A percentile compares a stretch with the other conserved stretches of the same genome.
Evolutionary conservation across 2,888 invertebrate species (phyloP).

Genomic region (Hyposoter didymator): DNA sequence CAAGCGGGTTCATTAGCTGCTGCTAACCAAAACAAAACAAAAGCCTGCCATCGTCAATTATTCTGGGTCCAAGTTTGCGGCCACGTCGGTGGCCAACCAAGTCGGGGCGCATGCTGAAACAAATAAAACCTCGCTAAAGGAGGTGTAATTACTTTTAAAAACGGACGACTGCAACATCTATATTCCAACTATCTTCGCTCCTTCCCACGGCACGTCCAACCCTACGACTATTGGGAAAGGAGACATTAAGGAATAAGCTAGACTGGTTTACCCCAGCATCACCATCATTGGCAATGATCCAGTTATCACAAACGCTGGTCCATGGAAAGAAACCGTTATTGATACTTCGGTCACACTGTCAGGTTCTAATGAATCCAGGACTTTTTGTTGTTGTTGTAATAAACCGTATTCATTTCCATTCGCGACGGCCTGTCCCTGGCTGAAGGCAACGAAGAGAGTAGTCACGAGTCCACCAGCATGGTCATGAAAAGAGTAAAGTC

Average conservation of each 20-base stretch:
- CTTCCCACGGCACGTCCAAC: background rate
- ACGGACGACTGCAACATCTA: background rate
- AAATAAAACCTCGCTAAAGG: conserved; percentile 43
- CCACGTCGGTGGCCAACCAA: conserved; percentile 6
- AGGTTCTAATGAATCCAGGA: conserved; percentile 3
- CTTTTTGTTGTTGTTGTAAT: conserved; percentile 50
- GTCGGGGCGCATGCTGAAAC: conserved; percentile 9
- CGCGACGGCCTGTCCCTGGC: conserved; percentile 37
- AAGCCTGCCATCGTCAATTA: conserved; percentile 46
- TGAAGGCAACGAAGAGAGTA: conserved; percentile 50
- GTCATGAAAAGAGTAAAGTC: conserved; percentile 32
- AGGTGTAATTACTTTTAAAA: conserved; percentile 54
- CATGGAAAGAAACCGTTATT: no score
- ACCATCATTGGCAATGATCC: background rate
- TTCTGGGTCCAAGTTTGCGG: conserved; percentile 35
- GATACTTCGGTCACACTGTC: background rate
- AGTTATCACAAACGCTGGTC: conserved; percentile 2
- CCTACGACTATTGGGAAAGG: background rate
- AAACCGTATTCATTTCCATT: conserved; percentile 38
- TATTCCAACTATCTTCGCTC: background rate
- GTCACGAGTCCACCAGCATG: conserved; percentile 31
- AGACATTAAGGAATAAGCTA: background rate
- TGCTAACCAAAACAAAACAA: conserved; percentile 31
- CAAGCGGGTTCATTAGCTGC: conserved; percentile 55
- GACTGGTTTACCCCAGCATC: background rate